Conservation (phyloP, 2,113 vertebrate species). For the Tichodroma muraria region DNA sequence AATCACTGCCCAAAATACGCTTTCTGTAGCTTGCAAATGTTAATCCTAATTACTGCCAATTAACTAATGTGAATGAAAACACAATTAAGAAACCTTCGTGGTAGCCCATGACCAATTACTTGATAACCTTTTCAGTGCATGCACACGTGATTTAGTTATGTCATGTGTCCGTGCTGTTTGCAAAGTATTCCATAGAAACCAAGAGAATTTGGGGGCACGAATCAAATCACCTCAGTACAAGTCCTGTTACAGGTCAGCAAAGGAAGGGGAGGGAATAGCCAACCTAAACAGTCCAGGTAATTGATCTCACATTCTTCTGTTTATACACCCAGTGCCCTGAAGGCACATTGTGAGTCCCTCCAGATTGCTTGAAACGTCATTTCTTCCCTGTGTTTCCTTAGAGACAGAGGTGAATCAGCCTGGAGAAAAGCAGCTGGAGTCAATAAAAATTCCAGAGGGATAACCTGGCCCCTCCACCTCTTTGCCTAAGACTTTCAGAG, state of each 20-base stretch:
- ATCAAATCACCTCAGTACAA: constrained; percentile 4
- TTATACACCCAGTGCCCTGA: not conserved
- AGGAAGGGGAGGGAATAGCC: not conserved
- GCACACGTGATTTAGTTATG: not conserved
- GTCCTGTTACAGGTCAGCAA: constrained; percentile 15
- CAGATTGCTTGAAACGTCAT: not conserved
- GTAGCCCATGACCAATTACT: not conserved
- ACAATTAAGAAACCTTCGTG: not conserved
- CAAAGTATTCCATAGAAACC: constrained; percentile 22
- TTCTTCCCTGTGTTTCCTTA: not conserved
- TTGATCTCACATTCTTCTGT: constrained; percentile 17
- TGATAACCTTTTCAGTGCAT: not conserved
- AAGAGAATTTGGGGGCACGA: not conserved
- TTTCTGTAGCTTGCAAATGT: not conserved
- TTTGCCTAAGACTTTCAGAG: not conserved
- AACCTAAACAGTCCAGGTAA: constrained; percentile 18
- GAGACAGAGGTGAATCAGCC: constrained; percentile 16
- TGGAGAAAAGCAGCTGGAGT: constrained; percentile 38
- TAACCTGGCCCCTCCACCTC: constrained; percentile 14
- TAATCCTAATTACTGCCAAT: not conserved
- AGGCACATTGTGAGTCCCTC: not conserved
- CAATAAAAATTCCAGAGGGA: constrained; percentile 40
- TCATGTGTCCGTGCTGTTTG: not conserved
- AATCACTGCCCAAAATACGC: not conserved
- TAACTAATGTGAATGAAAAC: not conserved